Percentiles rank a stretch among this genome's conserved stretches.
Evolutionary conservation across 1,140 invertebrate genomes (phyloP).

Genomic region (Drosophila orosa): DNA sequence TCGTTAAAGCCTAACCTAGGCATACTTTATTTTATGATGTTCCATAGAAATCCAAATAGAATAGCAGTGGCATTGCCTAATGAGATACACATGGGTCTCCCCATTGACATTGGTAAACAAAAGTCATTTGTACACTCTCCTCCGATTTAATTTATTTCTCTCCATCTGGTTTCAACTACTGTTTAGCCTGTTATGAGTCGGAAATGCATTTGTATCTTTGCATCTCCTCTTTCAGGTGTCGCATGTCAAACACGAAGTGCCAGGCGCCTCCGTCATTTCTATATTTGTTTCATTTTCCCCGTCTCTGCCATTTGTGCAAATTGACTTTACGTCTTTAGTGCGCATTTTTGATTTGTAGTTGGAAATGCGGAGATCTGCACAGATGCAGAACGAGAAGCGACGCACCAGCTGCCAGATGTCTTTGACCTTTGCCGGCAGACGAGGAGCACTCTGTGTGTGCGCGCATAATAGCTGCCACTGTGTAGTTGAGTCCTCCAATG

Average conservation of each 20-base stretch:
- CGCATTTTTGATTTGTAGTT: constrained; percentile 77
- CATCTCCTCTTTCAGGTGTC: constrained; percentile 65
- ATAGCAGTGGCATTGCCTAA: not conserved
- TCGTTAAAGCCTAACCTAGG: not conserved
- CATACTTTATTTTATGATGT: not conserved
- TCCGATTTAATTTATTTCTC: not conserved
- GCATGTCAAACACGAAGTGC: constrained; percentile 54
- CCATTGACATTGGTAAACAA: constrained; percentile 3
- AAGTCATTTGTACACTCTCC: not conserved
- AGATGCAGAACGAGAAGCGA: constrained; percentile 27
- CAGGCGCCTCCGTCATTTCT: constrained; percentile 45
- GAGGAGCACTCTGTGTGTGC: constrained; percentile 15
- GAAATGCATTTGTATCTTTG: constrained; percentile 55
- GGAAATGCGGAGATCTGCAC: constrained; percentile 43
- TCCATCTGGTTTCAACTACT: constrained; percentile 12
- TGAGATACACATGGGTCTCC: not conserved
- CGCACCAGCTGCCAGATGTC: constrained; percentile 61
- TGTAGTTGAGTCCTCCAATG: constrained; percentile 48
- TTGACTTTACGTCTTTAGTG: constrained; percentile 80
- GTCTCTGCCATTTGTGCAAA: constrained; percentile 45
- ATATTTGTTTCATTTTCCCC: constrained; percentile 22
- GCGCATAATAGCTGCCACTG: constrained; percentile 67
- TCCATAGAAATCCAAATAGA: not conserved
- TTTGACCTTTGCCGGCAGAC: constrained; percentile 65
- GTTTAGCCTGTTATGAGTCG: constrained; percentile 45